phyloP scores from a whole-genome alignment of 2,113 vertebrate species.

The Lycaon pictus region DNA sequence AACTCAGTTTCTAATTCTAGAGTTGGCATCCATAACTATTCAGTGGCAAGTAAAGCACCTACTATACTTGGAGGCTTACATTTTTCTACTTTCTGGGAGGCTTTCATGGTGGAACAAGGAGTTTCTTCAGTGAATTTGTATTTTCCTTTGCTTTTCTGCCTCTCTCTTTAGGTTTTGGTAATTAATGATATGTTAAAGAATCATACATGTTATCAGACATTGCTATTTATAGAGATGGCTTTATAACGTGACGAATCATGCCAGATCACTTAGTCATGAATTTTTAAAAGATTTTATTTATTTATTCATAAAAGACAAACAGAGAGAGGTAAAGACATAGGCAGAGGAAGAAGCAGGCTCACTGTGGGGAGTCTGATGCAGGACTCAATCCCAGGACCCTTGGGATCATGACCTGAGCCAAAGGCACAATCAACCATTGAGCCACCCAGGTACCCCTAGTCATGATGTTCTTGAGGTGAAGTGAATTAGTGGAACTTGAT shows the following conservation, averaged over 20 bases:
- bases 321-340: too few species aligned
- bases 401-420: too few species aligned
- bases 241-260: slow-evolving; percentile 63
- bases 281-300: too few species aligned
- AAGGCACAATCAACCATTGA: too few species aligned
- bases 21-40: slow-evolving; percentile 22
- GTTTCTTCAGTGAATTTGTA: slow-evolving; percentile 58
- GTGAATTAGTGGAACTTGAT: slow-evolving; percentile 28
- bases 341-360: too few species aligned
- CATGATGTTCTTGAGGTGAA: slow-evolving; percentile 52
- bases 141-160: slow-evolving; percentile 41
- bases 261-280: slow-evolving; percentile 51
- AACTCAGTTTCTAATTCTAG: slow-evolving; percentile 40
- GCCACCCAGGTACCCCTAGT: not conserved
- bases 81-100: slow-evolving; percentile 36
- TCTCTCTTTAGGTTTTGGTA: slow-evolving; percentile 35
- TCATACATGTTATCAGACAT: slow-evolving; percentile 19
- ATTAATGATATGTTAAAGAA: slow-evolving; percentile 45
- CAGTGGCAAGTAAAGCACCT: slow-evolving; percentile 45
- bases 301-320: too few species aligned
- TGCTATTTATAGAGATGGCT: slow-evolving; percentile 56
- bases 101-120: slow-evolving; percentile 55
- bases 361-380: too few species aligned
- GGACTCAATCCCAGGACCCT: too few species aligned
- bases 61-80: not conserved